Evolutionary conservation across 2,888 invertebrate species (phyloP).

Genomic region (Sycophila texana): DNA sequence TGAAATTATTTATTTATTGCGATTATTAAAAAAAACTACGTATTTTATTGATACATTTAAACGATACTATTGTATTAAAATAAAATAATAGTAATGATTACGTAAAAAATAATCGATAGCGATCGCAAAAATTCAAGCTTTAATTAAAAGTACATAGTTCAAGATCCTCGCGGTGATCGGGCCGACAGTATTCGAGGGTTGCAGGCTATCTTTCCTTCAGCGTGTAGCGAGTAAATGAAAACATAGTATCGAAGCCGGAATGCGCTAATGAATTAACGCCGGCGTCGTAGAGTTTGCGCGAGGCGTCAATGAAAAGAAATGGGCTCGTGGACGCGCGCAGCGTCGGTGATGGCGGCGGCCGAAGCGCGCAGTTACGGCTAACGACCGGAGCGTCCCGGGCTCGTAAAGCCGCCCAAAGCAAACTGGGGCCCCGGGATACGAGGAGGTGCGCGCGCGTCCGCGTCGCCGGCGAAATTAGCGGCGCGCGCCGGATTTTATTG

Average conservation of each 20-base stretch:
- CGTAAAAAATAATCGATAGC: neutral
- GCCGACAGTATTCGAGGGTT: neutral
- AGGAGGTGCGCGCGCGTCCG: too few relatives aligned
- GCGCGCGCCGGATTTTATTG: slow-evolving; percentile 57
- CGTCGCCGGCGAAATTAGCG: slow-evolving; percentile 56
- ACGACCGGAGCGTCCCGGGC: slow-evolving; percentile 51
- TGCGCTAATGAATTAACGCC: slow-evolving; percentile 51
- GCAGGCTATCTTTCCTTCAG: neutral
- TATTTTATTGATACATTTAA: too few relatives aligned
- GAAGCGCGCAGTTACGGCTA: slow-evolving; percentile 42
- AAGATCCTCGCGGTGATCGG: neutral
- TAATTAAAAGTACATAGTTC: neutral
- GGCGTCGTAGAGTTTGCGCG: slow-evolving; percentile 4
- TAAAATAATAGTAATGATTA: too few relatives aligned
- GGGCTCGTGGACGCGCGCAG: slow-evolving; percentile 28
- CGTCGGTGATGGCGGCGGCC: neutral
- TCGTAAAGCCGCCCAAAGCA: slow-evolving; percentile 54
- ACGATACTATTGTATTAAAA: too few relatives aligned
- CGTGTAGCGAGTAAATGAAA: slow-evolving; percentile 37
- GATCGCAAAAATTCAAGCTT: neutral
- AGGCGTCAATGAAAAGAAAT: slow-evolving; percentile 53
- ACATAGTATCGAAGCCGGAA: slow-evolving; percentile 32
- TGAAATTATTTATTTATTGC: too few relatives aligned
- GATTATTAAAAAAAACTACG: too few relatives aligned
- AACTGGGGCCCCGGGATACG: neutral